phyloP scores from a whole-genome alignment of 2,888 invertebrate genomes.

The Agrotis exclamationis region DNA sequence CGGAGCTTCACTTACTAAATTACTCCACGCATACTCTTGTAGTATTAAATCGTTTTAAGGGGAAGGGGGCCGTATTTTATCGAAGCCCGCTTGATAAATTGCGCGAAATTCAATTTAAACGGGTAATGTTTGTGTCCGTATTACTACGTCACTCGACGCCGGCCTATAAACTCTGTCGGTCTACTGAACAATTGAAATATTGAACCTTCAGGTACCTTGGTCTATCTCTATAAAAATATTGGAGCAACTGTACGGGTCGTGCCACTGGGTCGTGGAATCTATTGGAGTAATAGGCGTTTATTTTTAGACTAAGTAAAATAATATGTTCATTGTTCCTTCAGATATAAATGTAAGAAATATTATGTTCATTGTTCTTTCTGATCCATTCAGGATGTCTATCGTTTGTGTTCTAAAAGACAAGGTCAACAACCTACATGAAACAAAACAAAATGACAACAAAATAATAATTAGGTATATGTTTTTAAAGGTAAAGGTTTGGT shows the following conservation, averaged over 20 bases:
- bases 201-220: constrained; percentile 77
- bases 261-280: constrained; percentile 43
- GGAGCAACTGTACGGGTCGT: constrained; percentile 50
- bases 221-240: constrained; percentile 81
- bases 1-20: constrained; percentile 78
- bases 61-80: constrained; percentile 81
- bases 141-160: constrained; percentile 85
- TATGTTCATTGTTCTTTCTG: neutral
- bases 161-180: constrained; percentile 85
- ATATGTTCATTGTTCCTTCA: neutral
- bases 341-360: constrained; percentile 15
- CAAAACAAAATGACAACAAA: neutral
- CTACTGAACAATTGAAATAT: constrained; percentile 88
- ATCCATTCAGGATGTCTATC: neutral
- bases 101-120: constrained; percentile 89
- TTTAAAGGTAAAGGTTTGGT: no score
- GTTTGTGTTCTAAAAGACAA: neutral
- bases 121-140: constrained; percentile 89
- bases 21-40: constrained; percentile 74
- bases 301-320: constrained; percentile 34
- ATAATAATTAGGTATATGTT: no score
- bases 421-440: no score
- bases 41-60: constrained; percentile 81
- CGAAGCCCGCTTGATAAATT: constrained; percentile 85
- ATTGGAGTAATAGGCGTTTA: constrained; percentile 32